These are phyloP conservation scores for Peucedramus taeniatus DNA, from an alignment of 2,113 vertebrate species.

Conservation along the genomic window DNA sequence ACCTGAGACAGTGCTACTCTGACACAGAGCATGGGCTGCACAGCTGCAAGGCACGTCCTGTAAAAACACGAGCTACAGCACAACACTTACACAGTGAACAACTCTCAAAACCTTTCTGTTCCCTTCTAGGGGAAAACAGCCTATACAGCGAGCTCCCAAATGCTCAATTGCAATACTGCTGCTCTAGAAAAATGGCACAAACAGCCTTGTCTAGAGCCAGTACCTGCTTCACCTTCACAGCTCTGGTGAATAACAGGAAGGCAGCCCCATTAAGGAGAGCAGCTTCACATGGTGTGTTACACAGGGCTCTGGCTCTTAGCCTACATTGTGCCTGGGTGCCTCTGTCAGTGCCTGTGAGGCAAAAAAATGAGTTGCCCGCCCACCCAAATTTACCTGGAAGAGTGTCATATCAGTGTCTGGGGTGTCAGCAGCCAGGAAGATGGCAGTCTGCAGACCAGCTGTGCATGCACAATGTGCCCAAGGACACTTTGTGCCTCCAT, in stretches of 20 bases:
- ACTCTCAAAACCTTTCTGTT: not conserved
- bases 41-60: not conserved
- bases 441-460: not conserved
- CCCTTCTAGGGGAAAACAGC: not conserved
- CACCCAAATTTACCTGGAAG: not conserved
- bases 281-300: not conserved
- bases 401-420: not conserved
- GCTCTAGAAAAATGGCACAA: not conserved
- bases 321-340: not conserved
- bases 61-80: not conserved
- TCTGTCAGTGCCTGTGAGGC: not conserved
- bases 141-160: not conserved
- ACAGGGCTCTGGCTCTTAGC: not conserved
- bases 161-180: not conserved
- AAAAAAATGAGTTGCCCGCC: not conserved
- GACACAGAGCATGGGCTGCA: not conserved
- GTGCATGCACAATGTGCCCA: fast-evolving
- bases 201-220: not conserved
- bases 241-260: not conserved
- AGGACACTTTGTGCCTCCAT: not conserved
- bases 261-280: not conserved
- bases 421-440: not conserved
- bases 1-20: not conserved
- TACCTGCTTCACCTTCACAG: not conserved
- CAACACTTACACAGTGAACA: not conserved